Evolutionary conservation across 1,140 invertebrate species (phyloP), one percentile per base, ranked within the genome.

Genomic region (Pogonomyrmex californicus): DNA sequence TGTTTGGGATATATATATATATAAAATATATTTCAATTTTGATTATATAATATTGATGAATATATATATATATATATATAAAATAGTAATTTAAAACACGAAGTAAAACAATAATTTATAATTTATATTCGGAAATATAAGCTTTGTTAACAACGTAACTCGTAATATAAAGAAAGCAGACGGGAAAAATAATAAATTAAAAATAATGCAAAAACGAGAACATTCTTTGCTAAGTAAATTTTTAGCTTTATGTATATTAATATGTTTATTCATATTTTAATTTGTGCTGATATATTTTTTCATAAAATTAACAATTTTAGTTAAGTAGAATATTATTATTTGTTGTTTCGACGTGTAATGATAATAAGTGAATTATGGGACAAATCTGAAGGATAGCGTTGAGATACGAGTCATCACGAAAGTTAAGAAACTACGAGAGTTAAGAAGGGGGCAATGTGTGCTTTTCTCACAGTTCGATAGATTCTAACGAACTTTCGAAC

Each of bases 401-500:
- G 17, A 60, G 14, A 30, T 58, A 44, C 54, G 36, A 65, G 7
- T 78, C 47, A 47, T 41, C 17, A 23, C 47, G 82, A 44, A 12
- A 78, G 33, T 77, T 63, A n/a, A 44, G 33, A 38, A 76, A 77
- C n/a, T 71, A 77, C 51, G 12, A n/a, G 70, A 77, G 56, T 65
- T 78, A 36, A 44, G 60, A 44, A 41, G 47, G 12, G 49, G n/a
- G 60, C 49, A 54, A 54, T 66, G 83, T 79, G 75, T 66, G 60
- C 60, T 56, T 47, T 54, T 44, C 83, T 78, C 83, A 47, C 47
- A 85, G 75, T 66, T 79, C 75, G 60, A 81, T 79, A 41, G 60
- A 79, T 85, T 85, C 81, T 85, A 85, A 85, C 75, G 79, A 83
- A 54, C 79, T 60, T 56, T 49, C 68, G 41, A 82, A 82, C 79